Percentiles rank a stretch among this genome's conserved stretches.
phyloP scores from a whole-genome alignment of 2,797 vertebrate genomes.

The Nannoperca australis region DNA sequence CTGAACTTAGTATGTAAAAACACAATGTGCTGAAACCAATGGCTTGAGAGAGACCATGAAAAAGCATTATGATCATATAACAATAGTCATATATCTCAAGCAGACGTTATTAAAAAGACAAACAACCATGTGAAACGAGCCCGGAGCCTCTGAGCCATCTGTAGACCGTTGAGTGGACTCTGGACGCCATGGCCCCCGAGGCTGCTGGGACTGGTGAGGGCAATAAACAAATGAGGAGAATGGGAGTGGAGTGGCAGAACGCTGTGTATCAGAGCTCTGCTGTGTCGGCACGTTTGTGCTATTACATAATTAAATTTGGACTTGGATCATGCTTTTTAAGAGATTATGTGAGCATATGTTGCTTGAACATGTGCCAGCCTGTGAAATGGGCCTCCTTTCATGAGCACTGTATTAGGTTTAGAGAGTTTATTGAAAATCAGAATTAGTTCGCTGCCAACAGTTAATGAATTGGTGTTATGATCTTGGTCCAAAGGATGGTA shows the following conservation, averaged over 20 bases:
- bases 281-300: constrained; percentile 94
- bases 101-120: constrained; percentile 73
- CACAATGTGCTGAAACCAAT: constrained; percentile 63
- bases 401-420: constrained; percentile 86
- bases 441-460: constrained; percentile 84
- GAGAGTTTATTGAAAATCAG: constrained; percentile 85
- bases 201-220: constrained; percentile 71
- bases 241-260: constrained; percentile 81
- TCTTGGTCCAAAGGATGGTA: constrained; percentile 83
- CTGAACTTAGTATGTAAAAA: constrained; percentile 75
- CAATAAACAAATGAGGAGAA: constrained; percentile 84
- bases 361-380: constrained; percentile 93
- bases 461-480: constrained; percentile 91
- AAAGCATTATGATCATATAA: constrained; percentile 69
- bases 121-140: constrained; percentile 65
- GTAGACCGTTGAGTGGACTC: constrained; percentile 75
- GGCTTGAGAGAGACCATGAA: constrained; percentile 57
- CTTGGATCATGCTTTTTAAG: constrained; percentile 94
- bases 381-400: constrained; percentile 86
- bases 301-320: constrained; percentile 98
- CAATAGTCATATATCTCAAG: constrained; percentile 73
- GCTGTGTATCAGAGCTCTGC: constrained; percentile 86
- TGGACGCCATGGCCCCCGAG: constrained; percentile 63
- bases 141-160: constrained; percentile 69
- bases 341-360: constrained; percentile 98